phyloP scores from a whole-genome alignment of 2,797 vertebrate genomes.

The Alectoris magna region DNA sequence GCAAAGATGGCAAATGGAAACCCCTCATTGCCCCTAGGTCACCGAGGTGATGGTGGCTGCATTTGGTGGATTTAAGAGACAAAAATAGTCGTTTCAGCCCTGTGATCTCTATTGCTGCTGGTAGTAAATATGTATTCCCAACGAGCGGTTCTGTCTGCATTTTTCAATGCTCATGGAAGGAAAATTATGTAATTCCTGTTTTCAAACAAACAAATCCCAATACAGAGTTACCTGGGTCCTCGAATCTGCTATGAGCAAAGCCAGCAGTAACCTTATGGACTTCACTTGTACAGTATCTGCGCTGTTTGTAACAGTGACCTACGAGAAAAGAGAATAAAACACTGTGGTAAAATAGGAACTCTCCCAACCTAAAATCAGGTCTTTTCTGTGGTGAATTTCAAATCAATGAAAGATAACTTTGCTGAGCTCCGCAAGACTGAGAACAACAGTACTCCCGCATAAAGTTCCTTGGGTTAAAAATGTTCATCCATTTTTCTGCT shows the following conservation, averaged over 20 bases:
- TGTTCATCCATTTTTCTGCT: not conserved
- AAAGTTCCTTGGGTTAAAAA: not conserved
- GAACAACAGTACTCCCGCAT: not conserved
- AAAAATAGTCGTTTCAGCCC: not conserved
- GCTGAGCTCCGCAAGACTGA: not conserved
- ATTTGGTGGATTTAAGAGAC: not conserved
- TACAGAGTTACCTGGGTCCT: not conserved
- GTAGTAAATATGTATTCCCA: not conserved
- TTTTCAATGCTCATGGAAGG: not conserved
- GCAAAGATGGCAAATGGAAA: not conserved
- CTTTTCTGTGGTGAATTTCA: not conserved
- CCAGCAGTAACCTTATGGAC: not conserved
- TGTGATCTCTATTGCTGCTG: not conserved
- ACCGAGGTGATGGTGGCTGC: not conserved
- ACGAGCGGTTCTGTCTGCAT: not conserved
- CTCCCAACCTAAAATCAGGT: not conserved
- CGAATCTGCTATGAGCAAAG: not conserved
- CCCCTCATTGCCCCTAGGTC: fast-evolving
- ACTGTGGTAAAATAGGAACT: not conserved
- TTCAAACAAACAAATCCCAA: not conserved
- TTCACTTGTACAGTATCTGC: not conserved
- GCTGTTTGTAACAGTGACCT: not conserved
- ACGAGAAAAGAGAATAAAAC: not conserved
- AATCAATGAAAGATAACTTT: not conserved
- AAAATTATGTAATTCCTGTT: not conserved